Conservation (phyloP, 2,113 vertebrate genomes). For the Microcebus murinus region DNA sequence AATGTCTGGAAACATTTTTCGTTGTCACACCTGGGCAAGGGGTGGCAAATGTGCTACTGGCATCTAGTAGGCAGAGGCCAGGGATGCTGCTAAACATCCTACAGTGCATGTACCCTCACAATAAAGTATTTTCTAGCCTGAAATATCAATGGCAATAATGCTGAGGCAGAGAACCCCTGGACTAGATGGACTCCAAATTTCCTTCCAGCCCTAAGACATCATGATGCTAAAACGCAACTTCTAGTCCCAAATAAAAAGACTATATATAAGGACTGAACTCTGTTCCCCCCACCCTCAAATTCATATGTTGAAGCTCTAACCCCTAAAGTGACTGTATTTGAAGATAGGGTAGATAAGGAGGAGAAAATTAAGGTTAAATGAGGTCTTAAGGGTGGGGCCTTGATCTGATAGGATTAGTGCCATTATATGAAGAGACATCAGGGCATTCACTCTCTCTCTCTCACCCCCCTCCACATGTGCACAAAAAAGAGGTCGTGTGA, state of each 20-base stretch:
- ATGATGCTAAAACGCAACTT: neutral
- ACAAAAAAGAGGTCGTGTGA: neutral
- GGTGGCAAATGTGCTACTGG: neutral
- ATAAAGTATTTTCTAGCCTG: neutral
- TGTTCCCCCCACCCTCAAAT: neutral
- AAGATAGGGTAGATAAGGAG: neutral
- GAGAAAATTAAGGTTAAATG: neutral
- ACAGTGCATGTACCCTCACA: neutral
- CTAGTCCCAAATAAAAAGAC: neutral
- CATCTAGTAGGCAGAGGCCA: neutral
- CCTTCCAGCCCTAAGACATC: neutral
- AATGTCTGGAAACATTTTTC: neutral
- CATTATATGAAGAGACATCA: neutral
- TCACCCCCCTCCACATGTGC: accelerated
- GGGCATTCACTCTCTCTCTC: too few relatives aligned
- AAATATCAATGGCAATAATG: neutral
- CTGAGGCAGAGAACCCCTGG: neutral
- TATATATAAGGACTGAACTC: neutral
- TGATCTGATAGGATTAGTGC: neutral
- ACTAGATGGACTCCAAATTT: neutral
- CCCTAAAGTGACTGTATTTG: neutral
- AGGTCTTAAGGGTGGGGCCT: neutral
- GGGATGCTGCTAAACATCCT: neutral
- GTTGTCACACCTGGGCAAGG: neutral
- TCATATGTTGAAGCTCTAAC: neutral